Conservation (phyloP, 2,797 vertebrate genomes). For the Xerus rutilus region DNA sequence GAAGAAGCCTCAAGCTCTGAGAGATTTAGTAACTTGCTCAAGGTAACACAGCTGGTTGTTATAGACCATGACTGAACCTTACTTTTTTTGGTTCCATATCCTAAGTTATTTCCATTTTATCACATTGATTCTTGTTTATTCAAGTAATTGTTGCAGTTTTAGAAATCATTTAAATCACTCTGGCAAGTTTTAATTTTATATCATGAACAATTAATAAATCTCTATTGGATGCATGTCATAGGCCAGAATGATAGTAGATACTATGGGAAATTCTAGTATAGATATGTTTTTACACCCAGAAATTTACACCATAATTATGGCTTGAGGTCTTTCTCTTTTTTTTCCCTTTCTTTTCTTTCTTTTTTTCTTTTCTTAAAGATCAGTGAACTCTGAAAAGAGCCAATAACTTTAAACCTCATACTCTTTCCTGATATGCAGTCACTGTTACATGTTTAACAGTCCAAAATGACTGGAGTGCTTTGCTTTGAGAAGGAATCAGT, state of each 20-base stretch:
- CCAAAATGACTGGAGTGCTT: background rate
- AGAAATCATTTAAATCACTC: slow-evolving; percentile 56
- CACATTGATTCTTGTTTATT: background rate
- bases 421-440: background rate
- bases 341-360: slow-evolving; percentile 22
- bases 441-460: background rate
- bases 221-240: slow-evolving; percentile 3
- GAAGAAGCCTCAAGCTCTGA: background rate
- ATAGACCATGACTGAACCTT: background rate
- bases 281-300: background rate
- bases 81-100: slow-evolving; percentile 20
- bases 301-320: background rate
- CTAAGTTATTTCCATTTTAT: background rate
- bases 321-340: background rate
- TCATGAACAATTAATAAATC: slow-evolving; percentile 22
- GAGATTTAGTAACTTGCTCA: background rate
- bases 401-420: background rate
- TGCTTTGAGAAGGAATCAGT: background rate
- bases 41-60: background rate
- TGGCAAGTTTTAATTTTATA: slow-evolving; percentile 5
- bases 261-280: background rate
- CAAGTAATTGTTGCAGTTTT: background rate
- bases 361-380: background rate
- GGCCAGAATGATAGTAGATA: background rate
- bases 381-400: slow-evolving; percentile 48